These are phyloP conservation scores for Hyphantria cunea DNA, from an alignment of 1,140 invertebrate species.

Conservation along the genomic window DNA sequence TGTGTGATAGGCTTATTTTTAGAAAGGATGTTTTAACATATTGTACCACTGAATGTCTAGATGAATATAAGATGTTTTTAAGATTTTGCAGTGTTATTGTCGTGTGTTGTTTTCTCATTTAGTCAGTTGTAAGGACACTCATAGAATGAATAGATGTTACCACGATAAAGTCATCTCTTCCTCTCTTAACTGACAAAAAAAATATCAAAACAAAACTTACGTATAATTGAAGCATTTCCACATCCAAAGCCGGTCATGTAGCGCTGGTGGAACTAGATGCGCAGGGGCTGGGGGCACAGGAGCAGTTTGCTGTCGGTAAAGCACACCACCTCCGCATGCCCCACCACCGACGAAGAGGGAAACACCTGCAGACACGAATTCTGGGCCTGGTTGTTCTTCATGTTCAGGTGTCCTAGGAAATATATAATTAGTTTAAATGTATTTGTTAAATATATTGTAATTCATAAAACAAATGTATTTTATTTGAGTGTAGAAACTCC, in stretches of 20 bases:
- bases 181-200: too few relatives aligned
- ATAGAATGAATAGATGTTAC: too few relatives aligned
- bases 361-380: constrained; percentile 84
- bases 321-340: constrained; percentile 76
- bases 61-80: too few relatives aligned
- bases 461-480: too few relatives aligned
- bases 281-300: constrained; percentile 66
- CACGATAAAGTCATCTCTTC: too few relatives aligned
- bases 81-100: too few relatives aligned
- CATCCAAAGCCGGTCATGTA: constrained; percentile 83
- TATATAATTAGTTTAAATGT: background rate
- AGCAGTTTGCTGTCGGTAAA: constrained; percentile 79
- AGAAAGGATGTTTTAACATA: too few relatives aligned
- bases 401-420: constrained; percentile 52
- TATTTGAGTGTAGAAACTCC: too few relatives aligned
- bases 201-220: constrained; percentile 66
- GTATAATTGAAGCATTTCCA: constrained; percentile 86
- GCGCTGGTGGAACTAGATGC: constrained; percentile 77
- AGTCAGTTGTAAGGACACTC: too few relatives aligned
- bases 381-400: constrained; percentile 76
- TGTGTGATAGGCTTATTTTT: too few relatives aligned
- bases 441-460: background rate
- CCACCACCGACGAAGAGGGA: constrained; percentile 81
- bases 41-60: too few relatives aligned
- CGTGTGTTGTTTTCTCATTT: too few relatives aligned